These are phyloP conservation scores for Glaucidium brasilianum DNA, from an alignment of 2,113 vertebrate genomes.

Conservation along the genomic window DNA sequence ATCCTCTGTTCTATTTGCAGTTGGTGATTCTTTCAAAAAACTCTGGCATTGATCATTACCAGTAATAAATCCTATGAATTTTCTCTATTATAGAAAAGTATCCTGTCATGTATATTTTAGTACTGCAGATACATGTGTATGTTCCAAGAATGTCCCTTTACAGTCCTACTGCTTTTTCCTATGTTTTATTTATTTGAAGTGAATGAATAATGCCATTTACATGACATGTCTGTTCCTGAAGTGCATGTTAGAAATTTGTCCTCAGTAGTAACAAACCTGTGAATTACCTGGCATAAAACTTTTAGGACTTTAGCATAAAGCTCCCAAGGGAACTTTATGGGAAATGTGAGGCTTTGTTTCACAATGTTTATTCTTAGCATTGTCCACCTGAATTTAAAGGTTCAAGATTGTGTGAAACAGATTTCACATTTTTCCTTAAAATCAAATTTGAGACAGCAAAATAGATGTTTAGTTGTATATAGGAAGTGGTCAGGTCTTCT, in stretches of 20 bases:
- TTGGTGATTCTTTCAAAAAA: not conserved
- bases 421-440: not conserved
- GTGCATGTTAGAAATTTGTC: not conserved
- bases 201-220: not conserved
- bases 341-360: not conserved
- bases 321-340: not conserved
- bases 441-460: not conserved
- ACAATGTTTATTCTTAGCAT: not conserved
- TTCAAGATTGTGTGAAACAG: not conserved
- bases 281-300: not conserved
- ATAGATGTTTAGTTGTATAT: rapidly evolving
- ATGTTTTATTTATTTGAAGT: not conserved
- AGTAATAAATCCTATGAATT: not conserved
- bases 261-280: not conserved
- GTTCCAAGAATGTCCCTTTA: not conserved
- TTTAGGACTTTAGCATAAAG: not conserved
- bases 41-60: not conserved
- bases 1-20: not conserved
- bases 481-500: not conserved
- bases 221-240: not conserved
- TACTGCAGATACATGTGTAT: not conserved
- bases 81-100: not conserved
- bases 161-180: not conserved
- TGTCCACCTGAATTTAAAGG: not conserved
- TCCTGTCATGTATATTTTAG: not conserved